Base-by-base conservation (phyloP, 2,888 invertebrate genomes). In the Rosalia funebris region DNA sequence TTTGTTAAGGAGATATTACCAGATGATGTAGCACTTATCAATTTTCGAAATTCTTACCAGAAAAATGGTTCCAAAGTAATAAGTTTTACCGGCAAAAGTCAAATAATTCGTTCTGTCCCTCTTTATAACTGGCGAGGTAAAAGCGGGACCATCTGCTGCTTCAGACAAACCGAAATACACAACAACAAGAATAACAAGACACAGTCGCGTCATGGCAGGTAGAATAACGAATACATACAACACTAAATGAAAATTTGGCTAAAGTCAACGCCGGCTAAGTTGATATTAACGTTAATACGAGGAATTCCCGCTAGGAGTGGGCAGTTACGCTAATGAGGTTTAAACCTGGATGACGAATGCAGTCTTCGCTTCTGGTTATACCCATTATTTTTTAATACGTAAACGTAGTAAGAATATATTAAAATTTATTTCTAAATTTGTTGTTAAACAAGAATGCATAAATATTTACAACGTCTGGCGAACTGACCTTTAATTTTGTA, bases 11-110 rank as follows among this genome's bases (percentile, higher is more conserved):
- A n/a, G n/a, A n/a, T n/a, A n/a, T n/a, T n/a, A n/a, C n/a, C n/a
- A n/a, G n/a, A n/a, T n/a, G n/a, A n/a, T n/a, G n/a, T n/a, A n/a
- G n/a, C n/a, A n/a, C n/a, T n/a, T n/a, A n/a, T n/a, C n/a, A n/a
- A n/a, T n/a, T n/a, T n/a, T n/a, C n/a, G n/a, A n/a, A n/a, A n/a
- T n/a, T n/a, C 47, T 32, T 47, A 47, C 47, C 32, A 4, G 12
- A 11, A 47, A 47, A 1, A 47, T 12, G 15, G 47, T 47, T 4
- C 32, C 32, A 16, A 47, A 47, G 14, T 47, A 47, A 32, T 47
- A 47, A 10, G 34, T 47, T 17, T 47, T 34, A 5, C 34, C 34
- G 11, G 34, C 34, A 34, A 34, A 34, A 10, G 7, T 34, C n/a
- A 34, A 34, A n/a, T 47, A 47, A 34, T 47, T 47, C 9, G 47